Percentiles rank a stretch among this genome's conserved stretches.
phyloP scores from a whole-genome alignment of 2,113 vertebrate species.

The Bambusicola thoracicus region DNA sequence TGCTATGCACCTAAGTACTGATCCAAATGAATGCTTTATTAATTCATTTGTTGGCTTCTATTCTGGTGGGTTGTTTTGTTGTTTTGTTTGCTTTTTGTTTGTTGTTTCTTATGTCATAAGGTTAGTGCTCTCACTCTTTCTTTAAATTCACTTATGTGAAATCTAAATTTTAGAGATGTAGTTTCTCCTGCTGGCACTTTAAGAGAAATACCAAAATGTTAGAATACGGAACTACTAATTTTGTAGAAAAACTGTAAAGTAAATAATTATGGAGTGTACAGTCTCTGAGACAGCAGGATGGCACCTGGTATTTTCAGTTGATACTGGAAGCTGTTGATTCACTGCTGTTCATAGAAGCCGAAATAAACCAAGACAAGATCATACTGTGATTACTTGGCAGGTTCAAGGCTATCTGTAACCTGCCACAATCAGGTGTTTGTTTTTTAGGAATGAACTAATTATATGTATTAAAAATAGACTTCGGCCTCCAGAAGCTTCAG shows the following conservation, averaged over 20 bases:
- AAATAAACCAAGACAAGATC: background rate
- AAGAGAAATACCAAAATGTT: background rate
- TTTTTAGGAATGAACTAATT: background rate
- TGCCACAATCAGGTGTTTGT: background rate
- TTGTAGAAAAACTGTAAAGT: background rate
- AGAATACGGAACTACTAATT: background rate
- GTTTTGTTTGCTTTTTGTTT: background rate
- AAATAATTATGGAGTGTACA: background rate
- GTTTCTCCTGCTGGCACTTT: background rate
- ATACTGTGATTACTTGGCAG: background rate
- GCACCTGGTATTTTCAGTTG: slow-evolving; percentile 35
- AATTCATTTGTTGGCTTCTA: background rate
- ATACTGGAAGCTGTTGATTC: slow-evolving; percentile 45
- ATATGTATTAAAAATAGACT: background rate
- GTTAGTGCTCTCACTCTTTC: background rate
- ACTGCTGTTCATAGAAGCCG: background rate
- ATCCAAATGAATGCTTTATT: background rate
- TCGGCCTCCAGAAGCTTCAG: background rate
- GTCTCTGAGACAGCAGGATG: slow-evolving; percentile 19
- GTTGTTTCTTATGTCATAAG: background rate
- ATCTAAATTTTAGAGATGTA: background rate
- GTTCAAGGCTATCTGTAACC: background rate
- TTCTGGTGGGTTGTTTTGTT: background rate
- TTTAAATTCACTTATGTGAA: background rate
- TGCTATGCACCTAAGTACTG: background rate